Base-by-base conservation (phyloP, 2,888 invertebrate species). In the Stramonita haemastoma region DNA sequence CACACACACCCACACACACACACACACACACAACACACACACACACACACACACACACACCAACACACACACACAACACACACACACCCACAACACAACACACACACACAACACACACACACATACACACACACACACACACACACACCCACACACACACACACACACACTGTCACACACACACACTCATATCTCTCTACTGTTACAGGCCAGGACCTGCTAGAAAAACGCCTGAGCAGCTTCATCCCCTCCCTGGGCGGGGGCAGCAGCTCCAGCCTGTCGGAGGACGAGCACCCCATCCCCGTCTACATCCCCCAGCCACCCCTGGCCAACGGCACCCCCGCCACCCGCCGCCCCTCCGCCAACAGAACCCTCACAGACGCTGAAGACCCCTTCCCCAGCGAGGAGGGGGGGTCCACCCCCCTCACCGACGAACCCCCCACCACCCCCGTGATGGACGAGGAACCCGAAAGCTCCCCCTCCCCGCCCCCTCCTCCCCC, bases 371-470 rank as follows among this genome's bases (percentile, higher is more conserved):
- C 66, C 26, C 60, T 88, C 60, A 88, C 88, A 13, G 66, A 86
- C 19, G n/a, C 89, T 1, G 89, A 90, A 83, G 79, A 77, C 5
- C 81, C 46, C 56, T 85, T 77, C 36, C n/a, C 81, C 17, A 86
- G 57, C 29, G 90, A 91, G 70, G 91, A 91, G 77, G 92, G 91
- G 15, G 90, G 90, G n/a, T 87, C 90, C 17, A 92, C 93, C 17
- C 92, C 92, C 0, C 90, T 91, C 57, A 92, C 91, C 66, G 93
- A 93, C 77, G 93, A 94, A 19, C 90, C 93, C n/a, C 93, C 94
- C 22, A 93, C 94, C 19, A 95, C 95, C 0, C 95, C 95, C 0
- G 94, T 94, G 0, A 92, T 93, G 90, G 95, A 95, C 92, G 95
- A 95, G 89, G 92, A 92, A n/a, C 93, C 92, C 29, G 89, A 91